These are phyloP conservation scores for Triplophysa siluroides DNA, from an alignment of 2,113 vertebrate genomes.

Conservation along the genomic window DNA sequence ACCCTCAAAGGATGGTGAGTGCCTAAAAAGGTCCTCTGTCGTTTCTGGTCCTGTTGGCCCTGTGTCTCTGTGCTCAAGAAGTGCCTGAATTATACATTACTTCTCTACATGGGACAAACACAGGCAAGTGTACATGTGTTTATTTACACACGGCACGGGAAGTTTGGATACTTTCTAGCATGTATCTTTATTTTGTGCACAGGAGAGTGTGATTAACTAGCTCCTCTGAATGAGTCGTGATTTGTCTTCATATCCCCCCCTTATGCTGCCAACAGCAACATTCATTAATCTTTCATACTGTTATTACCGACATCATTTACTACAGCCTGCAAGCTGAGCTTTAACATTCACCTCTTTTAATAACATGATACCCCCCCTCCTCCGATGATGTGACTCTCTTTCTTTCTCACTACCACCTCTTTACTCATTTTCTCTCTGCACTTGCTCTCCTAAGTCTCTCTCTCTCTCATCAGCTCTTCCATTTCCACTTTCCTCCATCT, in stretches of 20 bases:
- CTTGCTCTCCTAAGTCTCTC: not conserved
- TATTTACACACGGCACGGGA: not conserved
- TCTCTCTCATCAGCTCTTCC: slow-evolving; percentile 59
- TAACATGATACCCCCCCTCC: slow-evolving; percentile 50
- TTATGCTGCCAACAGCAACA: slow-evolving; percentile 60
- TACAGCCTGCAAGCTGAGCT: slow-evolving; percentile 59
- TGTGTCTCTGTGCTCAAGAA: slow-evolving; percentile 4
- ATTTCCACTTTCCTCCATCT: slow-evolving; percentile 35
- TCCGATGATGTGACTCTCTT: slow-evolving; percentile 63
- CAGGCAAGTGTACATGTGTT: slow-evolving; percentile 2
- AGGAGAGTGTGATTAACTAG: slow-evolving; percentile 56
- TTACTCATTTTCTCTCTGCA: slow-evolving; percentile 41
- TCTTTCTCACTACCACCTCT: slow-evolving; percentile 53
- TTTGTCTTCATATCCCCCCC: slow-evolving; percentile 60
- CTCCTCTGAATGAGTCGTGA: slow-evolving; percentile 49
- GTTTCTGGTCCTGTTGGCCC: slow-evolving; percentile 2
- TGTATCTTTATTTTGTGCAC: slow-evolving; percentile 53
- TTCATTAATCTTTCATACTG: slow-evolving; percentile 65
- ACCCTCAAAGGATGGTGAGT: slow-evolving; percentile 16
- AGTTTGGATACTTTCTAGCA: slow-evolving; percentile 5
- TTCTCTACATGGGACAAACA: not conserved
- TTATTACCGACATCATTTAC: slow-evolving; percentile 57
- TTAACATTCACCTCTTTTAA: slow-evolving; percentile 63
- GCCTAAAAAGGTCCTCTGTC: slow-evolving; percentile 18
- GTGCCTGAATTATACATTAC: not conserved